phyloP scores from a whole-genome alignment of 2,113 vertebrate genomes.

The Psephotus haematonotus region DNA sequence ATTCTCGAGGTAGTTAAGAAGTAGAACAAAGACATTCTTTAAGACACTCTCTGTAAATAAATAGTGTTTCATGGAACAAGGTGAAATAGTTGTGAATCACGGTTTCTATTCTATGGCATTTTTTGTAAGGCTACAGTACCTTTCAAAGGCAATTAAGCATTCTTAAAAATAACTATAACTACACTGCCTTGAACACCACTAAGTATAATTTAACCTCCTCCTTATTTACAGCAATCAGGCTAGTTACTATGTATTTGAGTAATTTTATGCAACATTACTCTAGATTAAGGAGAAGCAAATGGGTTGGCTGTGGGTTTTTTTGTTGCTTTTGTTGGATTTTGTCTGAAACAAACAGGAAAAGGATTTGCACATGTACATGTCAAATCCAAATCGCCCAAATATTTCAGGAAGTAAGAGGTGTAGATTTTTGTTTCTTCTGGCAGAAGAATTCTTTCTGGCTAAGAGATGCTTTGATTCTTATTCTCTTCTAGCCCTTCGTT shows the following conservation, averaged over 20 bases:
- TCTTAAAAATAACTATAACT: not conserved
- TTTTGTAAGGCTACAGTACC: not conserved
- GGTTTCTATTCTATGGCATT: not conserved
- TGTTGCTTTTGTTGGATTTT: not conserved
- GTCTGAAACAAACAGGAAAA: not conserved
- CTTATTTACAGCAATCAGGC: not conserved
- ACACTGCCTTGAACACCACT: not conserved
- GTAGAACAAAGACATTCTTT: not conserved
- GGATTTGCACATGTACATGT: not conserved
- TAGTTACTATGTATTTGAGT: not conserved
- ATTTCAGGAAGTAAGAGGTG: not conserved
- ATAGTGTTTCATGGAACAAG: not conserved
- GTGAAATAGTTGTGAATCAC: not conserved
- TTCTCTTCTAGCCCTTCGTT: not conserved
- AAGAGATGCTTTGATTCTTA: not conserved
- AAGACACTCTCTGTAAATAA: not conserved
- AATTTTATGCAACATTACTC: not conserved
- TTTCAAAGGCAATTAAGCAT: not conserved
- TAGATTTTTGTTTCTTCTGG: not conserved
- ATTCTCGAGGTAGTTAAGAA: not conserved
- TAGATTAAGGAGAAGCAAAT: not conserved
- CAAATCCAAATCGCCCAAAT: not conserved
- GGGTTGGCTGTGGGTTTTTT: not conserved
- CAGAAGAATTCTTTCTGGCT: not conserved
- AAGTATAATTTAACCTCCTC: not conserved